Evolutionary conservation across 2,888 invertebrate genomes (phyloP).

Genomic region (Limnephilus auricula): DNA sequence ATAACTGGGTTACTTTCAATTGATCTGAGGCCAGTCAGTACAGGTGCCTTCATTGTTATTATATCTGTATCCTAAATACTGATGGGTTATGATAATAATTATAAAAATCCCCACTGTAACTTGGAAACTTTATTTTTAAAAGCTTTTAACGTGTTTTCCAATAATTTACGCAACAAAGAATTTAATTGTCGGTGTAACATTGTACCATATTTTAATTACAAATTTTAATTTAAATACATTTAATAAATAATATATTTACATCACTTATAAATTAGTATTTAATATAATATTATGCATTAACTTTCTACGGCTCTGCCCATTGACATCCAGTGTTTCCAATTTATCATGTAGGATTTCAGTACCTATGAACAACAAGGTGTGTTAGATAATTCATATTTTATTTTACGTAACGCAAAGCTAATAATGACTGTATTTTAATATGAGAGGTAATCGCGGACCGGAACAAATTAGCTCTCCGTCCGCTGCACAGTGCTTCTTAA

Average conservation of each 20-base stretch:
- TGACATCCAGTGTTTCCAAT: conserved; percentile 24
- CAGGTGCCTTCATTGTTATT: not conserved
- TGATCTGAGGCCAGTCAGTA: not conserved
- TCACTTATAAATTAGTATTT: not conserved
- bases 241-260: too few species aligned
- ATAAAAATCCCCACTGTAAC: too few species aligned
- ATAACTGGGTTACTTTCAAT: too few species aligned
- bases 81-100: not conserved
- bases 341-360: conserved; percentile 4
- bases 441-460: conserved; percentile 49
- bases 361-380: not conserved
- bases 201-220: not conserved
- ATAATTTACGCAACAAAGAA: not conserved
- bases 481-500: conserved; percentile 15
- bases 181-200: not conserved
- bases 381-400: conserved; percentile 23
- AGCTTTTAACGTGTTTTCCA: not conserved
- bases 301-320: conserved; percentile 22
- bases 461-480: conserved; percentile 52
- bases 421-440: conserved; percentile 47
- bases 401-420: conserved; percentile 25
- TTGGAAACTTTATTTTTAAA: too few species aligned
- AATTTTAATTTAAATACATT: too few species aligned
- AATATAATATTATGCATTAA: not conserved
- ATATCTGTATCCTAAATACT: not conserved